Conservation (phyloP, 1,140 invertebrate genomes). For the Leptopilina clavipes region DNA sequence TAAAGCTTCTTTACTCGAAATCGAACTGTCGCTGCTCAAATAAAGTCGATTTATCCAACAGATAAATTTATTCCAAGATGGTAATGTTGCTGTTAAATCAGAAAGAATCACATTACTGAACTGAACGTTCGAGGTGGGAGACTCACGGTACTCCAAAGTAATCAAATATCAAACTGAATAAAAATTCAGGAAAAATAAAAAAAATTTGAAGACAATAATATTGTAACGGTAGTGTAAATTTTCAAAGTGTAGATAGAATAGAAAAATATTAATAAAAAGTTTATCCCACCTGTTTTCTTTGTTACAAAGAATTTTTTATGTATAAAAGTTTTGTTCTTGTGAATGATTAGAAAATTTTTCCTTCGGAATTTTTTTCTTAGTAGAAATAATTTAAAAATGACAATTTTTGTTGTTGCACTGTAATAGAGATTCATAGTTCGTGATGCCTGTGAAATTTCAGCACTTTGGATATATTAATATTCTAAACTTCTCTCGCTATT, state of each 20-base stretch:
- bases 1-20: slow-evolving; percentile 24
- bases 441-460: not conserved
- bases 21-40: slow-evolving; percentile 32
- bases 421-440: not conserved
- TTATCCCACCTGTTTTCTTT: no score
- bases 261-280: no score
- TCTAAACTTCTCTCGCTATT: not conserved
- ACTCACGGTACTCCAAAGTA: not conserved
- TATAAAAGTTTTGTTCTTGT: no score
- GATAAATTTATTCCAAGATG: slow-evolving; percentile 28
- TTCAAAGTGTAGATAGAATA: no score
- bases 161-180: slow-evolving; percentile 10
- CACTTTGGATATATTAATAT: slow-evolving; percentile 1
- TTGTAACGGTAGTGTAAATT: not conserved
- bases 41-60: slow-evolving; percentile 27
- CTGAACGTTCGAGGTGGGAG: not conserved
- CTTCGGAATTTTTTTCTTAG: not conserved
- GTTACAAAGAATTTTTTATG: no score
- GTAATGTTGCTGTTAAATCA: slow-evolving; percentile 28
- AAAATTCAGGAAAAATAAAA: not conserved
- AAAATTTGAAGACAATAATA: not conserved
- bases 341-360: no score
- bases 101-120: slow-evolving; percentile 25
- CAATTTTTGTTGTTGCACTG: not conserved
- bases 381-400: not conserved